These are phyloP conservation scores for Rhinolophus ferrumequinum DNA, from an alignment of 2,113 vertebrate species.

Conservation along the genomic window DNA sequence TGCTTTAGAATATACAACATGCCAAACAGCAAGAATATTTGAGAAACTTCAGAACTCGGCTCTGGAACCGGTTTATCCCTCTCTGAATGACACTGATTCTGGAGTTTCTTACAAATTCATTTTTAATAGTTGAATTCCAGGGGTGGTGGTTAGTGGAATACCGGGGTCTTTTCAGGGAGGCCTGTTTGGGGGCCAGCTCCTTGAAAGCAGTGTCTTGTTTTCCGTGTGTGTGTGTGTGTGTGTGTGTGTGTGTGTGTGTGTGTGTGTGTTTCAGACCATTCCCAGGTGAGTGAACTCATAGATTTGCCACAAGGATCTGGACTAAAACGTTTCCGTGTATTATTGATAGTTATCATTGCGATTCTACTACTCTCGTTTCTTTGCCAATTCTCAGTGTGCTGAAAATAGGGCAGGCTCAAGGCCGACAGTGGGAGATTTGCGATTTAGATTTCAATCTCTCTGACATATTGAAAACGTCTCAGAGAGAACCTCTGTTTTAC, in stretches of 20 bases:
- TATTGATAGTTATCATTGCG: background rate
- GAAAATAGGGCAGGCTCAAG: background rate
- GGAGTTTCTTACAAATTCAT: background rate
- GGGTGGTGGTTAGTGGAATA: background rate
- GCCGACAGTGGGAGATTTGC: background rate
- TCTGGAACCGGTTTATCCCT: background rate
- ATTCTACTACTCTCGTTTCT: background rate
- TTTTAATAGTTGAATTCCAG: background rate
- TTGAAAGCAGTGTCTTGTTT: background rate
- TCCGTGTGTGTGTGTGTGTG: background rate
- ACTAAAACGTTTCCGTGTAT: background rate
- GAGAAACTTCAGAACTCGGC: background rate
- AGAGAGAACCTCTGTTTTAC: background rate
- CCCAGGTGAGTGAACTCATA: background rate
- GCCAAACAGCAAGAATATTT: accelerated
- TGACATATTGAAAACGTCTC: background rate
- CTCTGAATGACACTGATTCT: background rate
- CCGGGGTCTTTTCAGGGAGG: background rate
- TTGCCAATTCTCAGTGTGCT: background rate
- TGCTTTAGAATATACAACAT: too few species aligned
- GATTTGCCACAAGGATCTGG: background rate
- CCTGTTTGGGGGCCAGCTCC: background rate
- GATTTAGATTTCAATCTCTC: background rate
- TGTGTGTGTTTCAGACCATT: background rate
- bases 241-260: background rate